Percentiles rank a stretch among this genome's conserved stretches.
phyloP scores from a whole-genome alignment of 2,113 vertebrate species.

The Pelmatolapia mariae region DNA sequence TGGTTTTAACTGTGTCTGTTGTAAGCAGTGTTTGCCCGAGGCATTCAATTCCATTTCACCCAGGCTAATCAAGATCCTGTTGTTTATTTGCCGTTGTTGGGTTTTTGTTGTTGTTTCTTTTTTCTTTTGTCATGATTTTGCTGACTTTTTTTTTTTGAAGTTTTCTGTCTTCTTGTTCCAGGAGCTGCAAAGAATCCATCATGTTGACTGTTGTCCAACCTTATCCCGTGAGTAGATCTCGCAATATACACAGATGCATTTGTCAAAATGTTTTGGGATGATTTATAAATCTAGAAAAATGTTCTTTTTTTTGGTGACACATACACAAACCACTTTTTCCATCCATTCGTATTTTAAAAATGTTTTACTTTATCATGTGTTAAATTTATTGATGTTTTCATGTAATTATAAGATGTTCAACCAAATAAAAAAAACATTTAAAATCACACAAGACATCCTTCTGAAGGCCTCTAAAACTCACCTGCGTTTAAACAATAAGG shows the following conservation, averaged over 20 bases:
- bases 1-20: neutral
- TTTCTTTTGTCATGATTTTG: neutral
- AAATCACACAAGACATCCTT: neutral
- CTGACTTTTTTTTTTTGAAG: too few species aligned
- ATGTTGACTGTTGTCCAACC: slow-evolving; percentile 93
- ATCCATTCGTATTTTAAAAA: neutral
- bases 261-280: neutral
- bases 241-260: neutral
- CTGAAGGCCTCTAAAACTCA: neutral
- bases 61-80: neutral
- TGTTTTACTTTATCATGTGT: neutral
- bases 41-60: neutral
- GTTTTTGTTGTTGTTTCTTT: neutral
- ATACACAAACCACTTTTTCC: neutral
- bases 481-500: neutral
- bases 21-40: neutral
- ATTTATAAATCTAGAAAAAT: neutral
- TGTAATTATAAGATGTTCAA: neutral
- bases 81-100: neutral
- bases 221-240: slow-evolving; percentile 84
- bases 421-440: neutral
- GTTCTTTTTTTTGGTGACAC: neutral
- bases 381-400: neutral
- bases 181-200: slow-evolving; percentile 98
- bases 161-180: slow-evolving; percentile 61